Evolutionary conservation across 2,113 vertebrate genomes (phyloP), one percentile per base, ranked within the genome.

Genomic region (Copsychus sechellarum): DNA sequence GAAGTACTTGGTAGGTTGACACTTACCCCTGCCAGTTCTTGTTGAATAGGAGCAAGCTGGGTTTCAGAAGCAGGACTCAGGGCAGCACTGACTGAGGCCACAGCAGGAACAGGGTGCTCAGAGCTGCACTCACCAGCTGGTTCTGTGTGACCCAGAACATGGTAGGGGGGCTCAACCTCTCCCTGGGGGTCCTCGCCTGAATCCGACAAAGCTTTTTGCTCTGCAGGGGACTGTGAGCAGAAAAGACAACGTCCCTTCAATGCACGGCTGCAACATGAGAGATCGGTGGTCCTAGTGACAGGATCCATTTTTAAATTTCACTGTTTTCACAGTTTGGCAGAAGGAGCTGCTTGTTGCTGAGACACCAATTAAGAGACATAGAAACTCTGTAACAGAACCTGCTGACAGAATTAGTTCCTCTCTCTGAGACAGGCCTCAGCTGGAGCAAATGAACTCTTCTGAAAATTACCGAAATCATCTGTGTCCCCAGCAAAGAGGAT

Each of bases 221-320:
- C 98, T 98, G 98, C 96, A 97, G 97, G 96, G 96, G 97, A 97
- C 98, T 98, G 97, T 97, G 98, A 97, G 97, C 96, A 97, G 97
- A 97, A 98, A 97, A 98, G 96, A 98, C 96, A 98, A 96, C 19
- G 94, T 97, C 97, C 95, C 98, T 98, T 98, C 98, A 97, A 88
- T 96, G 96, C 94, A 79, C 92, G 96, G 96, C 81, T 93, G 88
- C 81, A 84, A 74, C 79, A 61, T 0, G 40, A 76, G 56, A 77
- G 53, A 92, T 42, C 2, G 12, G 40, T 60, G 5, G 10, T 50
- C 43, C 77, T 43, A 92, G 60, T 14, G 43, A 85, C 74, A 88
- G 51, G 91, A 88, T 43, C 67, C 57, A 56, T 72, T 47, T 42
- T 56, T 3, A 33, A 79, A 57, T 67, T 36, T 58, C n/a, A 17